phyloP scores from a whole-genome alignment of 2,113 vertebrate genomes.

The cat (Felis catus) region F.catus_Fca126_mat1.0 CM031413.1:159108001-159108500 shows the following conservation, averaged over 20 bases:
- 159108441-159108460: neutral
- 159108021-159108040: neutral
- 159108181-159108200: neutral
- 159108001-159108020: neutral
- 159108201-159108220: neutral
- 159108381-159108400: neutral
- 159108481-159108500: fast-evolving
- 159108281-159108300: neutral
- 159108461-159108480: too few species aligned
- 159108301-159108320: neutral
- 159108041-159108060: neutral
- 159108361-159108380: neutral
- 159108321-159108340: neutral
- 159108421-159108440: neutral
- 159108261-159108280: neutral
- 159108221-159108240: neutral
- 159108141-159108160: neutral
- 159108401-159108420: neutral
- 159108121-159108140: neutral
- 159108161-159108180: fast-evolving
- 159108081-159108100: neutral
- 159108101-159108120: neutral
- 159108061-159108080: neutral
- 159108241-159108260: neutral
- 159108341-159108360: neutral